Base-by-base conservation (phyloP, 2,113 vertebrate species). In the Rhizomys pruinosus region DNA sequence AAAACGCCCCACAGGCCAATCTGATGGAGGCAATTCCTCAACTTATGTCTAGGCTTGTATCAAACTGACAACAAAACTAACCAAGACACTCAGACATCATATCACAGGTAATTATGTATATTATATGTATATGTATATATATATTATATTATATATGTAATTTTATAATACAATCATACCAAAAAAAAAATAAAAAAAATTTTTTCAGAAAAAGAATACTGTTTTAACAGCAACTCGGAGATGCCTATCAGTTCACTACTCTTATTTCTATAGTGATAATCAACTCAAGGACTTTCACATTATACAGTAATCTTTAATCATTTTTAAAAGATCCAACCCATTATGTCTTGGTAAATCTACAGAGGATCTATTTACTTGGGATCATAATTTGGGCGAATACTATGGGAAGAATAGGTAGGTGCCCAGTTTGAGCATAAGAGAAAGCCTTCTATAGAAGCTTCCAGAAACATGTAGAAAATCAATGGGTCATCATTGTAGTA, bases 371-470 rank as follows among this genome's bases (percentile, higher is more conserved):
- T 90, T 94, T 91, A 44, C 47, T 80, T 63, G n/a, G 34, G 68
- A 87, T 10, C 69, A 91, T 47, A 47, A 89, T 94, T 92, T 86
- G 87, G 47, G 86, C 92, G 63, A 94, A 23, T 73, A 77, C 32
- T 61, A 22, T 91, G 74, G 23, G 80, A 47, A 96, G 61, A 85
- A 79, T 22, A 95, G 29, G 17, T 34, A 90, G n/a, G 1, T 84
- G 55, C 47, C 12, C 27, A 55, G 57, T 84, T 91, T 95, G 71
- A 89, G 94, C 89, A 79, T 29, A 42, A 90, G 27, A 85, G 72
- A 86, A 90, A 72, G 11, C 15, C 77, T 88, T 94, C n/a, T 34
- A 47, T 22, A 74, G 74, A 87, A 29, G 47, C n/a, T 79, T 87
- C 42, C 84, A 15, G 44, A 87, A 84, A 71, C 34, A 57, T 89